Conservation (phyloP, 2,113 vertebrate genomes). For the Melozone crissalis region DNA sequence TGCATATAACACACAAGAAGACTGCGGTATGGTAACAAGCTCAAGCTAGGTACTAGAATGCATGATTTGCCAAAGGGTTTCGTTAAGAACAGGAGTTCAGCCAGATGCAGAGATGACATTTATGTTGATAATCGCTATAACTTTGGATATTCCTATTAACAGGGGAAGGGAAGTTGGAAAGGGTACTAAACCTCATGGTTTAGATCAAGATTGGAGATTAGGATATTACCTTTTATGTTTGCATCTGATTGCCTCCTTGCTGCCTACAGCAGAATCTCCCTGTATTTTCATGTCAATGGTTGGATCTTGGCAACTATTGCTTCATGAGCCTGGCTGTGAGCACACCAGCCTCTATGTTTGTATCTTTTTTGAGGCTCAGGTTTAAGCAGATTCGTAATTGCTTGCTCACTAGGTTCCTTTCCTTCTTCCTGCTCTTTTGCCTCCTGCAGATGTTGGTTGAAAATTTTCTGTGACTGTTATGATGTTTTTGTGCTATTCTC, state of each 20-base stretch:
- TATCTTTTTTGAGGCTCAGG: neutral
- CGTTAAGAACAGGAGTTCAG: neutral
- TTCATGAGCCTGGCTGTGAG: neutral
- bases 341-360: neutral
- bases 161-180: neutral
- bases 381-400: neutral
- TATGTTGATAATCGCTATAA: neutral
- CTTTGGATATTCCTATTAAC: neutral
- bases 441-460: neutral
- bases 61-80: neutral
- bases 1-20: neutral
- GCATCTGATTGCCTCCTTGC: neutral
- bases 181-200: neutral
- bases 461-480: neutral
- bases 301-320: neutral
- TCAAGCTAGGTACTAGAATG: neutral
- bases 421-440: neutral
- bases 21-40: neutral
- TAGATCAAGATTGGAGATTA: neutral
- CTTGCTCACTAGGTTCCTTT: neutral
- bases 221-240: neutral
- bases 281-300: fast-evolving
- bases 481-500: neutral
- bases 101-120: neutral
- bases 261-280: neutral